phyloP scores from a whole-genome alignment of 30 jellyfish, hydroid and myxozoan species.

The Haliclystus octoradiatus region DNA sequence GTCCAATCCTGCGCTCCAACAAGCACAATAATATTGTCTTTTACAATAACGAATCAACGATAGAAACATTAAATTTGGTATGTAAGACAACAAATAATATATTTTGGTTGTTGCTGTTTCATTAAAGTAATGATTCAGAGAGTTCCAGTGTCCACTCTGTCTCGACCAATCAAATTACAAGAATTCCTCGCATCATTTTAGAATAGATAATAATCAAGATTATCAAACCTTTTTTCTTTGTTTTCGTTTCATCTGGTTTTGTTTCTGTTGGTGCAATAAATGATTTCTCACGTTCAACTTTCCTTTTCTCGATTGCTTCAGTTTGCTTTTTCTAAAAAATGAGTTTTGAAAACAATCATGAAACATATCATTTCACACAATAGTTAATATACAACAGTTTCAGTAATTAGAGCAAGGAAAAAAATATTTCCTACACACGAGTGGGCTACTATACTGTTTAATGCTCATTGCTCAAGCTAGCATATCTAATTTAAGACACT shows the following conservation, averaged over 20 bases:
- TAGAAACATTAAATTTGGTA: no score
- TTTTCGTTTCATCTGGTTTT: slow-evolving; percentile 19
- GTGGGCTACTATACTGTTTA: no score
- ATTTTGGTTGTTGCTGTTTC: slow-evolving; percentile 8
- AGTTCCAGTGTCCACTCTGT: no score
- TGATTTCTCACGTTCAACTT: slow-evolving; percentile 39
- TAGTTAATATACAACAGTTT: no score
- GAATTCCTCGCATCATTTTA: not conserved
- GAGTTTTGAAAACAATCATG: no score
- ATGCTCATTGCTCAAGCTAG: not conserved
- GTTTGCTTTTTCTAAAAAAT: slow-evolving; percentile 56
- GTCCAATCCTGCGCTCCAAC: no score
- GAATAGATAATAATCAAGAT: not conserved
- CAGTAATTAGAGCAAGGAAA: no score
- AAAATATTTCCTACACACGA: no score
- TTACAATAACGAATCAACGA: no score
- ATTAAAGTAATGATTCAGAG: not conserved
- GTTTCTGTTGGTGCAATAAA: slow-evolving; percentile 76
- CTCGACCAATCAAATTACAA: not conserved
- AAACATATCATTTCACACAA: no score
- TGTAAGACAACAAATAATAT: no score
- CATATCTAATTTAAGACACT: not conserved
- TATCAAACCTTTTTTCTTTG: not conserved
- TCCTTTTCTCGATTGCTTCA: slow-evolving; percentile 56
- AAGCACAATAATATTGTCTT: no score